phyloP scores from a whole-genome alignment of 2,113 vertebrate species.

The Passer montanus region DNA sequence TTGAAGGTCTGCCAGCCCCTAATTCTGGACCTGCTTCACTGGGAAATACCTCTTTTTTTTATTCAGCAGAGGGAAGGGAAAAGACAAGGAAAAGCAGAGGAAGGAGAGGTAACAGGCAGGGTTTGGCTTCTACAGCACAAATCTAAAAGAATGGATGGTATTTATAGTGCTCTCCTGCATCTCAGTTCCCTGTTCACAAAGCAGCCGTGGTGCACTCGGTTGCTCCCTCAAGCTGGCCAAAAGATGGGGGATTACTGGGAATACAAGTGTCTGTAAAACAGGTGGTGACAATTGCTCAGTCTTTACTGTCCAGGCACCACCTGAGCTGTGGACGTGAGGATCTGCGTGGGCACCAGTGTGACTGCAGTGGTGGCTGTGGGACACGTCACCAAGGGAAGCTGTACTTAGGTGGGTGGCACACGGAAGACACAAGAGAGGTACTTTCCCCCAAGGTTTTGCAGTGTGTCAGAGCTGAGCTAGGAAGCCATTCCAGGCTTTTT shows the following conservation, averaged over 20 bases:
- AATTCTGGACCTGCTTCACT: neutral
- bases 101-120: neutral
- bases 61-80: neutral
- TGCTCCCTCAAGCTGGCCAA: neutral
- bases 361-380: neutral
- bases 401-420: neutral
- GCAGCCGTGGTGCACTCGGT: neutral
- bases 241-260: neutral
- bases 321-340: neutral
- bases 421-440: rapidly evolving
- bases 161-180: neutral
- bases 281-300: neutral
- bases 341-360: neutral
- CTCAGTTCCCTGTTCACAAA: neutral
- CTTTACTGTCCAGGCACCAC: neutral
- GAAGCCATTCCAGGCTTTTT: neutral
- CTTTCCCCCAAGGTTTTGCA: neutral
- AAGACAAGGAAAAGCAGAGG: neutral
- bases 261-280: neutral
- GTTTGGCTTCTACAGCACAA: neutral
- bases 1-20: neutral
- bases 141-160: neutral
- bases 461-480: neutral
- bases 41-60: neutral
- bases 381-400: neutral